A percentile compares a stretch with the other conserved stretches of the same genome.
Conservation (phyloP, 2,797 vertebrate species). For the Cyclura pinguis region DNA sequence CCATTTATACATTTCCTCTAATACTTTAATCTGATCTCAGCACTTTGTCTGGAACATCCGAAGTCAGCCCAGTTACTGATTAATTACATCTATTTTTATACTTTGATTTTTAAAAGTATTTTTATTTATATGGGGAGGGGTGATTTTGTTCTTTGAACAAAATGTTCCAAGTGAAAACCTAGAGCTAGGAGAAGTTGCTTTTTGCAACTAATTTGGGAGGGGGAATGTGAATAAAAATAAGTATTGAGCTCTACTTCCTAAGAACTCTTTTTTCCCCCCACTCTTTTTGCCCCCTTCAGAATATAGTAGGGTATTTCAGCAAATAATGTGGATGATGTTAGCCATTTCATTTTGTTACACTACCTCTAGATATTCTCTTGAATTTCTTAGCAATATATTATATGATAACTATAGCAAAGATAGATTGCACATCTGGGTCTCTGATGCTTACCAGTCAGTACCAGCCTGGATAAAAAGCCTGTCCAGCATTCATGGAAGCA, state of each 20-base stretch:
- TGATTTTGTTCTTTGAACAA: conserved; percentile 23
- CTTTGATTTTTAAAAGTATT: conserved; percentile 16
- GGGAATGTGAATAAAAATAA: neutral
- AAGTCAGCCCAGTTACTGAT: neutral
- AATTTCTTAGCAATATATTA: neutral
- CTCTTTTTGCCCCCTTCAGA: neutral
- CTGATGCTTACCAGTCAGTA: conserved; percentile 69
- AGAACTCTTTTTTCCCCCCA: neutral
- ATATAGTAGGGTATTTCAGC: neutral
- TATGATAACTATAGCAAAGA: neutral
- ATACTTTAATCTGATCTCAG: neutral
- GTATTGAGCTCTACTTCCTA: neutral
- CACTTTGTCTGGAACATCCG: neutral
- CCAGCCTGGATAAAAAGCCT: conserved; percentile 70
- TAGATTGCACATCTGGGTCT: neutral
- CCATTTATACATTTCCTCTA: conserved; percentile 7
- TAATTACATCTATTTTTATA: neutral
- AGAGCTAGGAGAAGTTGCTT: neutral
- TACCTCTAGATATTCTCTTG: neutral
- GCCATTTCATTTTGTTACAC: neutral
- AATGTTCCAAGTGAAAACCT: conserved; percentile 13
- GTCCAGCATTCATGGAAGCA: conserved; percentile 70
- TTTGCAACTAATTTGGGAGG: neutral
- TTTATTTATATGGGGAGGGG: neutral
- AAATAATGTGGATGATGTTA: neutral